These are phyloP conservation scores for Agonopterix subpropinquella DNA, from an alignment of 2,888 invertebrate genomes.

Conservation along the genomic window DNA sequence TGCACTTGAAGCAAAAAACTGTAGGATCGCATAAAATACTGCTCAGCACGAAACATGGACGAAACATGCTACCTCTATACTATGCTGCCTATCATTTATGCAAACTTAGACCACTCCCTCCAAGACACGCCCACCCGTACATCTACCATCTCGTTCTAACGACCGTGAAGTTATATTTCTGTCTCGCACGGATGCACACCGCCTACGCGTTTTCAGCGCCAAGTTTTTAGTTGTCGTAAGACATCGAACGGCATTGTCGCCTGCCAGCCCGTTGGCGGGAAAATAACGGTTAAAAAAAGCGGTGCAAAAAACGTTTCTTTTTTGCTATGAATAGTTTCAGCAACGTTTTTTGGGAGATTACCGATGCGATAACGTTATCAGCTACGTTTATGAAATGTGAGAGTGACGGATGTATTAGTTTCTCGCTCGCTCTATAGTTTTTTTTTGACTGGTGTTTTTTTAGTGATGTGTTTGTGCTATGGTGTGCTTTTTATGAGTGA, in stretches of 20 bases:
- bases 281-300: slow-evolving; percentile 24
- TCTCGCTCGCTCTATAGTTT: slow-evolving; percentile 27
- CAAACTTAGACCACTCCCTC: slow-evolving; percentile 58
- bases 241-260: slow-evolving; percentile 51
- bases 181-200: slow-evolving; percentile 46
- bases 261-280: slow-evolving; percentile 22
- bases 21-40: slow-evolving; percentile 50
- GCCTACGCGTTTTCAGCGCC: slow-evolving; percentile 60
- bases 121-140: slow-evolving; percentile 47
- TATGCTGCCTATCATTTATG: slow-evolving; percentile 45
- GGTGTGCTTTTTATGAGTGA: slow-evolving; percentile 29
- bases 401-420: slow-evolving; percentile 21
- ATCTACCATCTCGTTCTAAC: slow-evolving; percentile 33
- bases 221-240: slow-evolving; percentile 69
- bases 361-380: slow-evolving; percentile 24
- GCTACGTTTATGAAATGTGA: slow-evolving; percentile 22
- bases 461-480: slow-evolving; percentile 36
- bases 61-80: slow-evolving; percentile 17
- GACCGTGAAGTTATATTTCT: slow-evolving; percentile 18
- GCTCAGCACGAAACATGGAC: slow-evolving; percentile 24
- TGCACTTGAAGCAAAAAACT: slow-evolving; percentile 57
- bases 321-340: slow-evolving; percentile 23
- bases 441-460: slow-evolving; percentile 23
- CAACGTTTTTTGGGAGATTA: slow-evolving; percentile 16
- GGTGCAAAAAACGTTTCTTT: slow-evolving; percentile 26